A percentile compares a stretch with the other conserved stretches of the same genome.
Evolutionary conservation across 2,888 invertebrate genomes (phyloP).

Genomic region (Ophion ellenae): DNA sequence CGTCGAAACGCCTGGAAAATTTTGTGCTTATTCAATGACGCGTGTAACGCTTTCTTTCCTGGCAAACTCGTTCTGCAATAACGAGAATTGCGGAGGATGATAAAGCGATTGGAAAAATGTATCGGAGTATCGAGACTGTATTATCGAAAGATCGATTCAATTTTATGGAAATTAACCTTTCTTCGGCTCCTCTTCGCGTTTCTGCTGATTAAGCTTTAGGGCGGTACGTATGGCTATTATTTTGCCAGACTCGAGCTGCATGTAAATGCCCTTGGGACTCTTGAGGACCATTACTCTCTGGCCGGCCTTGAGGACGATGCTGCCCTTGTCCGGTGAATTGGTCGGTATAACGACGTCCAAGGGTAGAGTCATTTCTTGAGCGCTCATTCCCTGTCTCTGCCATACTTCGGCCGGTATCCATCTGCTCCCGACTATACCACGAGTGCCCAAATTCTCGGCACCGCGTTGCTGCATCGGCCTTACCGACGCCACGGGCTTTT

Average conservation of each 20-base stretch:
- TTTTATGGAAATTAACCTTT: constrained; percentile 76
- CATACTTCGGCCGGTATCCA: constrained; percentile 96
- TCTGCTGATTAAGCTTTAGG: constrained; percentile 87
- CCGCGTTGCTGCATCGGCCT: constrained; percentile 90
- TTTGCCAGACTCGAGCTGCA: constrained; percentile 97
- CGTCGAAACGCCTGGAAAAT: constrained; percentile 71
- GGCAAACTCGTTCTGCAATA: too few relatives aligned
- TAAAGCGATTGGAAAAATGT: background rate
- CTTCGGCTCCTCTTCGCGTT: constrained; percentile 83
- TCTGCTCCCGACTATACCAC: constrained; percentile 85
- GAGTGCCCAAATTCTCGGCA: constrained; percentile 83
- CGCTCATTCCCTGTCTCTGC: constrained; percentile 97
- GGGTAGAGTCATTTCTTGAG: constrained; percentile 97
- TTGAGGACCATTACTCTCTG: constrained; percentile 97
- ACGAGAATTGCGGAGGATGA: background rate
- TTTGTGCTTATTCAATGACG: constrained; percentile 38
- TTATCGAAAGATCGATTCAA: constrained; percentile 9
- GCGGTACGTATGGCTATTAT: constrained; percentile 96
- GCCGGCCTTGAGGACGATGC: constrained; percentile 96
- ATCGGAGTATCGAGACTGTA: background rate
- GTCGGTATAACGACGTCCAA: constrained; percentile 97
- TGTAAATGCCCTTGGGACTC: constrained; percentile 97
- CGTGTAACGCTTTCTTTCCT: background rate
- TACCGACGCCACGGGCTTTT: constrained; percentile 89
- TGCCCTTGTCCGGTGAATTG: constrained; percentile 94